Percentiles rank a stretch among this genome's conserved stretches.
Conservation (phyloP, 2,113 vertebrate species). For the Struthio camelus region DNA sequence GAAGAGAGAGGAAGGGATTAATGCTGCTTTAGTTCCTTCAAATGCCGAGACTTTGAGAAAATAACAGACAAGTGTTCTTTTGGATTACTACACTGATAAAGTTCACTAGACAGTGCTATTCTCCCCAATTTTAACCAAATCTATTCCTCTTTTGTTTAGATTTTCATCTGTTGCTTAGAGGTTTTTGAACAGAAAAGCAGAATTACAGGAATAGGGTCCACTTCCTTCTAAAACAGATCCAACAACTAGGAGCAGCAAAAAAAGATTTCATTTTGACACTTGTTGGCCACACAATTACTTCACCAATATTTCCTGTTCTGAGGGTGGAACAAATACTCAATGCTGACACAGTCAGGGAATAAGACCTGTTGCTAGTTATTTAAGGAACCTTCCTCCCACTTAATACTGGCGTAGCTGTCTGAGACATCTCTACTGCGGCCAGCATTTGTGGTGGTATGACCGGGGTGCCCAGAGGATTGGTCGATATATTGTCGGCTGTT, state of each 20-base stretch:
- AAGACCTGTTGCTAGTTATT: slow-evolving; percentile 20
- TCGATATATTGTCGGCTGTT: slow-evolving; percentile 18
- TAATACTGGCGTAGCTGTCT: background rate
- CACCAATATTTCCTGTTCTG: background rate
- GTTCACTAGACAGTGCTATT: background rate
- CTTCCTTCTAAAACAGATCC: background rate
- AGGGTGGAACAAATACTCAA: background rate
- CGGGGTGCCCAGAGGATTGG: slow-evolving; percentile 39
- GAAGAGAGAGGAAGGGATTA: background rate
- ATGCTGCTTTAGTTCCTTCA: background rate
- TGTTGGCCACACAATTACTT: background rate
- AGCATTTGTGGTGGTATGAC: background rate
- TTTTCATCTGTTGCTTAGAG: background rate
- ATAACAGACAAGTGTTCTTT: background rate
- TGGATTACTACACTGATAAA: background rate
- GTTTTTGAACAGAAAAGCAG: background rate
- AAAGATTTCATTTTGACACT: background rate
- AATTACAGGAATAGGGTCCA: background rate
- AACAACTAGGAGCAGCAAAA: background rate
- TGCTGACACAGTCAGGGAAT: background rate
- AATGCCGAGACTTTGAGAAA: background rate
- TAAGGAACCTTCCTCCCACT: slow-evolving; percentile 56
- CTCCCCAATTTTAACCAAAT: background rate
- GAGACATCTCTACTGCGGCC: slow-evolving; percentile 12
- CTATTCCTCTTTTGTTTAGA: background rate